These are phyloP conservation scores for Heliconius cydno DNA, from an alignment of 2,888 invertebrate species.

Conservation along the genomic window DNA sequence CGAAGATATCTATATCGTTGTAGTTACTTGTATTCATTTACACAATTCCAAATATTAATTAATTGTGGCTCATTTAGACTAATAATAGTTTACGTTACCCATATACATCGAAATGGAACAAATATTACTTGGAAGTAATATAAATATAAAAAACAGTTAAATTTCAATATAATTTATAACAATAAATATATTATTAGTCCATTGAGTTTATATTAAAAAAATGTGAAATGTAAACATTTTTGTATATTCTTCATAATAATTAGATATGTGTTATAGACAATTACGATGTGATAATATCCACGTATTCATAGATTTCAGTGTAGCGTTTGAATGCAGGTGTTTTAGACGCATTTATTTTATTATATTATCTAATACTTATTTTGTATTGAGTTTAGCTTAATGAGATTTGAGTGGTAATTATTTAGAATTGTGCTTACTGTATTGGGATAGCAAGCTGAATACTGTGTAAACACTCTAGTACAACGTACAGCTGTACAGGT, in stretches of 20 bases:
- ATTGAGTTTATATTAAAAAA: constrained; percentile 5
- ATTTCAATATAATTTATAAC: constrained; percentile 23
- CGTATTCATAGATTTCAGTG: constrained; percentile 55
- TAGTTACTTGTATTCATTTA: constrained; percentile 24
- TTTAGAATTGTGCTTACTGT: constrained; percentile 43
- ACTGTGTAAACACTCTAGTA: constrained; percentile 1
- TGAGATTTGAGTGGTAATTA: constrained; percentile 29
- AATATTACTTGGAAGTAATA: constrained; percentile 14
- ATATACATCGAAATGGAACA: constrained; percentile 28
- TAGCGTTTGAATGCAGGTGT: constrained; percentile 44
- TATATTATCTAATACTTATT: constrained; percentile 16
- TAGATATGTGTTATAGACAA: constrained; percentile 56
- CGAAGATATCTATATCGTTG: constrained; percentile 8
- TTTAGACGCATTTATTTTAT: constrained; percentile 42
- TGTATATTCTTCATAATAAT: constrained; percentile 55
- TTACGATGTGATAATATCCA: constrained; percentile 59
- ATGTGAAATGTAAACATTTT: constrained; percentile 49
- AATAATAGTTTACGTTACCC: constrained; percentile 16
- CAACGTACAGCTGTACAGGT: constrained; percentile 46
- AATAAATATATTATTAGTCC: constrained; percentile 21
- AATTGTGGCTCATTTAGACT: constrained; percentile 23
- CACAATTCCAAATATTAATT: not conserved
- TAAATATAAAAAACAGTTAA: not conserved
- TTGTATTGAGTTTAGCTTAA: constrained; percentile 19
- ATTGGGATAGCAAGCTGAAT: constrained; percentile 28